Conservation (phyloP, 30 jellyfish, hydroid and myxozoan species). For the Sanderia malayensis region DNA sequence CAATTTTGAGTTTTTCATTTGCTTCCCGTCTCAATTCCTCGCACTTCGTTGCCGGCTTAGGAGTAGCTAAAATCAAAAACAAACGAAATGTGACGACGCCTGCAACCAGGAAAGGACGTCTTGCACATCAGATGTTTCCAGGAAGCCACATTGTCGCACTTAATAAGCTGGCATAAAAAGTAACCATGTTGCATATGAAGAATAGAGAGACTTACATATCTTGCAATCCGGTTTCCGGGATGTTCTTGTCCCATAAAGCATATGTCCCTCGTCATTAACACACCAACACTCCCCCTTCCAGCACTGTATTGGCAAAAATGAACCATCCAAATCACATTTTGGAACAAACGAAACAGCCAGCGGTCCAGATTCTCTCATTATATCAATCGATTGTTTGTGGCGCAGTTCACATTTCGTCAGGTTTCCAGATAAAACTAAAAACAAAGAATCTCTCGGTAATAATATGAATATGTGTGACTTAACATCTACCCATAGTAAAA, state of each 20-base stretch:
- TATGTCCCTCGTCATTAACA: constrained; percentile 60
- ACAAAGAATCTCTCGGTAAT: no score
- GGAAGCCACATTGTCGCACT: no score
- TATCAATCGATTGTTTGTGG: constrained; percentile 11
- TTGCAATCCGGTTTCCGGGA: constrained; percentile 18
- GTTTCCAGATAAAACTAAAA: constrained; percentile 16
- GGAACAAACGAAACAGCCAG: constrained; percentile 51
- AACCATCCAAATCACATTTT: constrained; percentile 72
- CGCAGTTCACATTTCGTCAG: constrained; percentile 40
- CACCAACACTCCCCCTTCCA: constrained; percentile 84
- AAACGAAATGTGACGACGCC: no score
- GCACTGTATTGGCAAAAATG: constrained; percentile 61
- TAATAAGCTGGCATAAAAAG: no score
- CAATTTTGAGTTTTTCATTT: background rate
- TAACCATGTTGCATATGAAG: no score
- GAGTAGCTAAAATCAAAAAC: background rate
- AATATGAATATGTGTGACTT: no score
- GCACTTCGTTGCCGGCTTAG: background rate
- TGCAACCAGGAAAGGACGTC: no score
- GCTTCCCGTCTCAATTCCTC: background rate
- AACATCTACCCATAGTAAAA: no score
- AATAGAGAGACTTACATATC: no score
- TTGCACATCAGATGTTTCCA: no score
- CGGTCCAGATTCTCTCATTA: constrained; percentile 9
- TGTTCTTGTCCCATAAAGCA: constrained; percentile 60